Evolutionary conservation across 1,140 invertebrate species (phyloP).

Genomic region (Ceratitis capitata): DNA sequence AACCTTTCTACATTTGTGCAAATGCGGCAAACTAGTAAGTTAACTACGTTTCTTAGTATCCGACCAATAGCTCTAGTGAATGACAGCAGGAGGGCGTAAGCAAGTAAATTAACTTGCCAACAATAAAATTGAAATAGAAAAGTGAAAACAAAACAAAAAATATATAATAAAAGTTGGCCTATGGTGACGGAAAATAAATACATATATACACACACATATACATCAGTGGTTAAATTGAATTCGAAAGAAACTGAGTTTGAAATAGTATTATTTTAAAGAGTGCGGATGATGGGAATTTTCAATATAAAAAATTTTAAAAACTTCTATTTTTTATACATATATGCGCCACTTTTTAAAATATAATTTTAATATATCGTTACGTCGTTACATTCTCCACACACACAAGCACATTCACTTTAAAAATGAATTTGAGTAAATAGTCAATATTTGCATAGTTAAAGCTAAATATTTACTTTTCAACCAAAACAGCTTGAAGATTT

Average conservation of each 20-base stretch:
- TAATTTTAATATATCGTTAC: not conserved
- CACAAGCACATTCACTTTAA: not conserved
- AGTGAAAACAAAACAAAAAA: not conserved
- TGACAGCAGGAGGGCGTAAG: slow-evolving; percentile 2
- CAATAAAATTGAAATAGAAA: no score
- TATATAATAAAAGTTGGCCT: not conserved
- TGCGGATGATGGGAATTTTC: no score
- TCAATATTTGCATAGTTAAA: no score
- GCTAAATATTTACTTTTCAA: not conserved
- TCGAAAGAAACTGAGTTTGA: no score
- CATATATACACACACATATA: no score
- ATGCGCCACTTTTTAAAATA: not conserved
- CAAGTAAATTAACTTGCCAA: not conserved
- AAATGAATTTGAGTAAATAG: not conserved
- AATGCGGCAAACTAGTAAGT: not conserved
- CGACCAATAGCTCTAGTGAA: not conserved
- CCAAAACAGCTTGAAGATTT: not conserved
- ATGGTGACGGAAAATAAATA: not conserved
- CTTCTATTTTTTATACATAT: not conserved
- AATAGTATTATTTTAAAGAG: no score
- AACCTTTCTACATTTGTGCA: no score
- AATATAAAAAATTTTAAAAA: no score
- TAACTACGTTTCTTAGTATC: not conserved
- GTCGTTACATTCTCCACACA: not conserved
- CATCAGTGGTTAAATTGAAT: no score